Percentiles rank a stretch among this genome's conserved stretches.
Conservation (phyloP, 2,888 invertebrate genomes). For the Portevinia maculata region DNA sequence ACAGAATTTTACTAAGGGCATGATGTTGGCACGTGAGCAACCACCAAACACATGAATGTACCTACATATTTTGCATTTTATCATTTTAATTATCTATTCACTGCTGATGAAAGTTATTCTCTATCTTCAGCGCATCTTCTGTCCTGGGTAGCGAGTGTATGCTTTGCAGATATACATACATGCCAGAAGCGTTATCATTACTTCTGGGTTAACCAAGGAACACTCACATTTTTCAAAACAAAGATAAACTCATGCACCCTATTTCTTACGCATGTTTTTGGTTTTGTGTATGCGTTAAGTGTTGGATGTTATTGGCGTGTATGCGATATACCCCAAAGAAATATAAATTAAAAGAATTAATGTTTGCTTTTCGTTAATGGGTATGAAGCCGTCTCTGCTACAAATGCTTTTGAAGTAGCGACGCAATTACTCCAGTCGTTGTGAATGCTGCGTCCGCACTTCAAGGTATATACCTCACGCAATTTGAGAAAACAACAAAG, state of each 20-base stretch:
- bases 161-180: conserved; percentile 1
- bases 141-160: background rate
- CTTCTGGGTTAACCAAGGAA: conserved; percentile 21
- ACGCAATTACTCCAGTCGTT: background rate
- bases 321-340: conserved; percentile 12
- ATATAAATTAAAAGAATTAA: conserved; percentile 54
- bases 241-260: conserved; percentile 29
- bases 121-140: background rate
- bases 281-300: conserved; percentile 45
- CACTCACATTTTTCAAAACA: conserved; percentile 19
- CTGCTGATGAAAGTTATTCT: background rate
- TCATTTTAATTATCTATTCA: conserved; percentile 42
- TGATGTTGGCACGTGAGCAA: background rate
- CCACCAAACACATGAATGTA: conserved; percentile 16
- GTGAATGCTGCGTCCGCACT: background rate
- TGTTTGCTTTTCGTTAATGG: conserved; percentile 30
- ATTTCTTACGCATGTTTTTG: conserved; percentile 48
- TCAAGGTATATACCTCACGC: conserved; percentile 15
- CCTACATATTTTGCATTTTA: conserved; percentile 40
- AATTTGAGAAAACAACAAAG: conserved; percentile 28
- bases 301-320: conserved; percentile 55
- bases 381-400: conserved; percentile 10
- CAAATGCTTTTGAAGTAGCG: conserved; percentile 44
- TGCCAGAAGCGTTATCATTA: conserved; percentile 22
- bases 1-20: background rate